Evolutionary conservation across 2,888 invertebrate species (phyloP).

Genomic region (Panzeria rudis): DNA sequence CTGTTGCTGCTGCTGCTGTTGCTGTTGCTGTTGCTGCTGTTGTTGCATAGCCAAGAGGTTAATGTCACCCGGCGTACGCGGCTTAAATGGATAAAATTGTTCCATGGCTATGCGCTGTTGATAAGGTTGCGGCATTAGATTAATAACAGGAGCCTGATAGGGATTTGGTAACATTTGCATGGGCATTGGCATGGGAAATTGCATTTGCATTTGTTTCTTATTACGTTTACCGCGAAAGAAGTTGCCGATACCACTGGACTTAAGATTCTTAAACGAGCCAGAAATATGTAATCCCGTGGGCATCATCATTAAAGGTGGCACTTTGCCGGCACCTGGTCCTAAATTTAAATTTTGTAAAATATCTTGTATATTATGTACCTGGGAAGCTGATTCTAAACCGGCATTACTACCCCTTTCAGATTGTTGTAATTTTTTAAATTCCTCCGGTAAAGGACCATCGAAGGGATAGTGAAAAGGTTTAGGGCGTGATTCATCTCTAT

Average conservation of each 20-base stretch:
- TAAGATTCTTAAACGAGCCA: slow-evolving; percentile 82
- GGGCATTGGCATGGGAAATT: slow-evolving; percentile 76
- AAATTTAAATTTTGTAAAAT: slow-evolving; percentile 80
- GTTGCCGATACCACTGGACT: slow-evolving; percentile 81
- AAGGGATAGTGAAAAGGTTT: slow-evolving; percentile 82
- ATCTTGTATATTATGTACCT: slow-evolving; percentile 82
- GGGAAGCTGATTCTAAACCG: slow-evolving; percentile 6
- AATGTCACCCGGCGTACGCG: slow-evolving; percentile 89
- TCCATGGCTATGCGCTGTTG: slow-evolving; percentile 84
- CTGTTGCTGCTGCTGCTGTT: slow-evolving; percentile 77
- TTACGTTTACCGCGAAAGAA: slow-evolving; percentile 81
- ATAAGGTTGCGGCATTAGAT: slow-evolving; percentile 66
- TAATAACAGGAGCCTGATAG: slow-evolving; percentile 72
- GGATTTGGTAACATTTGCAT: slow-evolving; percentile 73
- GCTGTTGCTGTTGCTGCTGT: slow-evolving; percentile 73
- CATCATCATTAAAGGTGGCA: slow-evolving; percentile 78
- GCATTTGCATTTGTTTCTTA: slow-evolving; percentile 80
- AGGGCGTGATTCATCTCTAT: slow-evolving; percentile 78
- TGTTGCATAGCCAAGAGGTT: slow-evolving; percentile 87
- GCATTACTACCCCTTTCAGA: slow-evolving; percentile 47
- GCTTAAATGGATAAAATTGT: slow-evolving; percentile 89
- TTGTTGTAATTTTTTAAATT: slow-evolving; percentile 78
- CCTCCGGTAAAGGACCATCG: slow-evolving; percentile 81
- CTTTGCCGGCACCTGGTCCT: slow-evolving; percentile 67
- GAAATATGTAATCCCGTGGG: slow-evolving; percentile 81